Evolutionary conservation across 2,888 invertebrate genomes (phyloP), one percentile per base, ranked within the genome.

Genomic region (Sthenelais limicola): DNA sequence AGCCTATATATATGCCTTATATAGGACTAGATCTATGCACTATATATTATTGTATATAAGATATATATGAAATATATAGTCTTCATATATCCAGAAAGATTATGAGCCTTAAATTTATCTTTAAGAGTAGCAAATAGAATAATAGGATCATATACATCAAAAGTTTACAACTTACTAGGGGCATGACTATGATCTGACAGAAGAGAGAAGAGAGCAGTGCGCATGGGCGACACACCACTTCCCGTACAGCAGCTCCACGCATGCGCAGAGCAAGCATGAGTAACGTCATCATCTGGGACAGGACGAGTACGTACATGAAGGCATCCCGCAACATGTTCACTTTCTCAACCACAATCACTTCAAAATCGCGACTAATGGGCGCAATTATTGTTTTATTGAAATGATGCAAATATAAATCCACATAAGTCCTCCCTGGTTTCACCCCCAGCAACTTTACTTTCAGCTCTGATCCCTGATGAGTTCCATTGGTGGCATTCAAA

Each of bases 141-240:
- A n/a, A n/a, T n/a, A n/a, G n/a, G n/a, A n/a, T n/a, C n/a, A n/a
- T n/a, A 12, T 7, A 54, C 30, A 7, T 54, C 3, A 12, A 21
- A 32, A 18, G 4, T 56, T 1, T 18, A 26, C 7, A 26, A 26
- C 71, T 47, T 58, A 71, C 71, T 62, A 71, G 47, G 15, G 71
- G 71, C 7, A 71, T 43, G 7, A 71, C 58, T 7, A 71, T 47
- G 47, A 49, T 49, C 48, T 71, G 71, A n/a, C 71, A 71, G 48
- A 71, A 38, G 1, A 71, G 30, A 1, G 71, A 58, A 2, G 48
- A 38, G 38, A 71, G 35, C n/a, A 71, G 49, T 7, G 71, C 38
- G 28, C 71, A 71, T 2, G 71, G 71, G 5, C 58, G 30, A 2
- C 49, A 15, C 32, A 71, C 47, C 1, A 48, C 71, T 26, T 71